Conservation (phyloP, 2,888 invertebrate genomes). For the Lomographa bimaculata region DNA sequence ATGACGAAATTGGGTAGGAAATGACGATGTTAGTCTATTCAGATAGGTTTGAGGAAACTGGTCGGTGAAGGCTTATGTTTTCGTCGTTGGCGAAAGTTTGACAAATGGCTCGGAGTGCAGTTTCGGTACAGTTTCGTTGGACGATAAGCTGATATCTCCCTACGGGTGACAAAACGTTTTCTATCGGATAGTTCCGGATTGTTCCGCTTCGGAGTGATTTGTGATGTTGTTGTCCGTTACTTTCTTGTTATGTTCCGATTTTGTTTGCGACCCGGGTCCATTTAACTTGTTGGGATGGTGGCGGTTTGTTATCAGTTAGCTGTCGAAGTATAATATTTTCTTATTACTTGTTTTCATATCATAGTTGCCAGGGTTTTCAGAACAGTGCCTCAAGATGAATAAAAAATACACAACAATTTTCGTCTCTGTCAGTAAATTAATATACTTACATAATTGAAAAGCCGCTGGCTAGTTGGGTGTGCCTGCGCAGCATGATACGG, state of each 20-base stretch:
- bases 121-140: slow-evolving; percentile 46
- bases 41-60: slow-evolving; percentile 38
- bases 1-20: slow-evolving; percentile 1
- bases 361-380: too few species aligned
- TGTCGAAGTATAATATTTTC: too few species aligned
- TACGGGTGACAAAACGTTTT: slow-evolving; percentile 50
- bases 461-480: too few species aligned
- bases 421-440: too few species aligned
- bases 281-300: neutral
- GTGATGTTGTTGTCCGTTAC: slow-evolving; percentile 37
- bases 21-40: neutral
- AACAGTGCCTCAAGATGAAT: too few species aligned
- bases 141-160: slow-evolving; percentile 65
- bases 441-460: too few species aligned
- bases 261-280: slow-evolving; percentile 8
- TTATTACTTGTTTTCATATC: too few species aligned
- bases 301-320: neutral
- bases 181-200: slow-evolving; percentile 53
- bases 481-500: too few species aligned
- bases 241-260: slow-evolving; percentile 20
- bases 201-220: slow-evolving; percentile 50
- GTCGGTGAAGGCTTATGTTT: slow-evolving; percentile 54
- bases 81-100: slow-evolving; percentile 65
- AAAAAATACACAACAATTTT: neutral
- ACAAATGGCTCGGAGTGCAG: slow-evolving; percentile 68